Base-by-base conservation (phyloP, 2,113 vertebrate genomes). In the Dipodomys merriami region DNA sequence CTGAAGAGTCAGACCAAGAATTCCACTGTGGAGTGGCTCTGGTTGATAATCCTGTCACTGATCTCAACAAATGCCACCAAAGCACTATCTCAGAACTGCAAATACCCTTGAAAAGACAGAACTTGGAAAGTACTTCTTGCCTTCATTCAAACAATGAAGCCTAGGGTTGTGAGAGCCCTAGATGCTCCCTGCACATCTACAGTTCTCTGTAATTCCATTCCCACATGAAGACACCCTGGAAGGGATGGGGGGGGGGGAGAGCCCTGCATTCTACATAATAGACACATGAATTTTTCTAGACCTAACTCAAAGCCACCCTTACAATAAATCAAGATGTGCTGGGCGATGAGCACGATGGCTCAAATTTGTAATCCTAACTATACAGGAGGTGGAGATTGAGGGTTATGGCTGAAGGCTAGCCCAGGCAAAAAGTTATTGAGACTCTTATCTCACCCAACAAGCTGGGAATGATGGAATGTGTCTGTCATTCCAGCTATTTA, bases 101-200 rank as follows among this genome's bases (percentile, higher is more conserved):
- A 91, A 91, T 83, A 9, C 77, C 64, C 18, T 86, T 10, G 0
- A 91, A 64, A 73, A 82, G 83, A 91, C 2, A 68, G 71, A 81
- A 46, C 83, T 57, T 57, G 57, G 35, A 74, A 92, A 90, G 25
- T 19, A 65, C 30, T 80, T 18, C 44, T 5, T 62, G 71, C 5
- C 74, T 95, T 57, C 33, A 83, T 95, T 57, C 35, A 86, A 91
- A 95, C 20, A 27, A 29, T 44, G 74, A 67, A 46, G 15, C 15
- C 35, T 62, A 30, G 23, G 23, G 33, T 39, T 44, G 2, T 60
- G 64, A 64, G 6, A 57, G 68, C 76, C 39, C 25, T 81, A 86
- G 62, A 83, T 29, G 25, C 23, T 44, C 25, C 44, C n/a, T 67
- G 19, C 12, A 46, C 73, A 76, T 44, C 62, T 76, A 73, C n/a